These are phyloP conservation scores for Amblyopsis hoosieri DNA, from an alignment of 2,797 vertebrate genomes.

Conservation along the genomic window DNA sequence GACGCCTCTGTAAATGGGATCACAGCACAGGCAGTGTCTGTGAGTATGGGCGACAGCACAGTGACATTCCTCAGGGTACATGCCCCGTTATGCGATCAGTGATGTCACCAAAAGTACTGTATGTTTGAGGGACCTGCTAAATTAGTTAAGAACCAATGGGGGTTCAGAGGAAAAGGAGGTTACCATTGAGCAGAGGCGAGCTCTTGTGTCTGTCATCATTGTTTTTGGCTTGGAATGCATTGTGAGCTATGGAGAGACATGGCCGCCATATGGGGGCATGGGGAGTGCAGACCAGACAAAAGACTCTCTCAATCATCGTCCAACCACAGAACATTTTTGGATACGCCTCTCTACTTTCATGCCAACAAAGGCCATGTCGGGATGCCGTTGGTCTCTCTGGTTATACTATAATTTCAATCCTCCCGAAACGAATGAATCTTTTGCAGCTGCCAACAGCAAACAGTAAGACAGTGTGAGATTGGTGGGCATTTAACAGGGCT, in stretches of 20 bases:
- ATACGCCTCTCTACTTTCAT: slow-evolving; percentile 24
- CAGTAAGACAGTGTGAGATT: slow-evolving; percentile 34
- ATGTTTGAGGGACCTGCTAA: slow-evolving; percentile 12
- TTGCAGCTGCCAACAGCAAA: slow-evolving; percentile 33
- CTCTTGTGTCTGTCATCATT: slow-evolving; percentile 39
- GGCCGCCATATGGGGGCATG: slow-evolving; percentile 3
- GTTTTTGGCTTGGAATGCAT: slow-evolving; percentile 46
- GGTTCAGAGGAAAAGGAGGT: slow-evolving; percentile 5
- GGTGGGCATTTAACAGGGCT: slow-evolving; percentile 31
- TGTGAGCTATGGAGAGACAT: slow-evolving; percentile 18
- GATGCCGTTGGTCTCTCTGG: slow-evolving; percentile 14
- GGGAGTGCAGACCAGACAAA: slow-evolving; percentile 41
- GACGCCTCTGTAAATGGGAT: slow-evolving; percentile 53
- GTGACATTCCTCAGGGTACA: slow-evolving; percentile 24
- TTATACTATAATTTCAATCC: slow-evolving; percentile 2
- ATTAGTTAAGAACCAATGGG: slow-evolving; percentile 1
- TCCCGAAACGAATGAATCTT: slow-evolving; percentile 14
- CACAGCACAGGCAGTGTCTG: slow-evolving; percentile 54
- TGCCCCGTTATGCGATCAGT: slow-evolving; percentile 21
- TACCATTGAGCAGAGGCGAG: slow-evolving; percentile 21
- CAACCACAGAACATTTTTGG: slow-evolving; percentile 37
- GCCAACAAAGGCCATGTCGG: slow-evolving; percentile 17
- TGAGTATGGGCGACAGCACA: neutral
- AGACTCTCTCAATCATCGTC: slow-evolving; percentile 39
- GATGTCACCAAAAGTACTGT: slow-evolving; percentile 16